A percentile compares a stretch with the other conserved stretches of the same genome.
Conservation (phyloP, 2,888 invertebrate genomes). For the Halocaridina rubra region DNA sequence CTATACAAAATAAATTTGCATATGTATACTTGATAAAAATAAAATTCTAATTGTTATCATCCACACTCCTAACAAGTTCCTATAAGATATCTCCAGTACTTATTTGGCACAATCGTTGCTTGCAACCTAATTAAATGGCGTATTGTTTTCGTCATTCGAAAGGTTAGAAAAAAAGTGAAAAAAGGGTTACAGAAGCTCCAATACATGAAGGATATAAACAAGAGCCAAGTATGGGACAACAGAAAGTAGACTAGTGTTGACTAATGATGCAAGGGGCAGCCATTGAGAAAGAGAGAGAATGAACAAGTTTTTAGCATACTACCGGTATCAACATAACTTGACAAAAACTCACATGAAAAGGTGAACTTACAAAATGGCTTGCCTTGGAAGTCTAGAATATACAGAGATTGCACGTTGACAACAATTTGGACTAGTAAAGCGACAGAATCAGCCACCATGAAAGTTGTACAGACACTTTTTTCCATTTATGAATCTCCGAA, state of each 20-base stretch:
- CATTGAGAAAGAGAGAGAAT: not conserved
- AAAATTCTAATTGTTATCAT: conserved; percentile 60
- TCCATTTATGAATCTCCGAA: too few species aligned
- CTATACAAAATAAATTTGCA: conserved; percentile 62
- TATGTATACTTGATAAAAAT: conserved; percentile 62
- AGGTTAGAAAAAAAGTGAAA: conserved; percentile 47
- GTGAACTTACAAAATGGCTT: conserved; percentile 32
- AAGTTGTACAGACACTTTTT: not conserved
- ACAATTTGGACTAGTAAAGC: conserved; percentile 51
- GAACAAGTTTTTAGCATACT: too few species aligned
- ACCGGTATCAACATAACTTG: conserved; percentile 17
- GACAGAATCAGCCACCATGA: conserved; percentile 37
- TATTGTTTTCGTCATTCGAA: conserved; percentile 36
- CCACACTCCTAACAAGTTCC: conserved; percentile 59
- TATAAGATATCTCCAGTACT: conserved; percentile 60
- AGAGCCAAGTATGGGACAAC: conserved; percentile 47
- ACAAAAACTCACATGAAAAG: conserved; percentile 6
- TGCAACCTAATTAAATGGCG: conserved; percentile 56
- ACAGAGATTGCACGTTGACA: conserved; percentile 56
- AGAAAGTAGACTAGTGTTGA: conserved; percentile 55
- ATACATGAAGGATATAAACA: conserved; percentile 30
- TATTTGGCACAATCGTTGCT: conserved; percentile 61
- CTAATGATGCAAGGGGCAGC: conserved; percentile 26
- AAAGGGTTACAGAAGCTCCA: conserved; percentile 24
- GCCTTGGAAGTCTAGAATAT: conserved; percentile 58